phyloP scores from a whole-genome alignment of 2,888 invertebrate species.

The Gibbula magus region DNA sequence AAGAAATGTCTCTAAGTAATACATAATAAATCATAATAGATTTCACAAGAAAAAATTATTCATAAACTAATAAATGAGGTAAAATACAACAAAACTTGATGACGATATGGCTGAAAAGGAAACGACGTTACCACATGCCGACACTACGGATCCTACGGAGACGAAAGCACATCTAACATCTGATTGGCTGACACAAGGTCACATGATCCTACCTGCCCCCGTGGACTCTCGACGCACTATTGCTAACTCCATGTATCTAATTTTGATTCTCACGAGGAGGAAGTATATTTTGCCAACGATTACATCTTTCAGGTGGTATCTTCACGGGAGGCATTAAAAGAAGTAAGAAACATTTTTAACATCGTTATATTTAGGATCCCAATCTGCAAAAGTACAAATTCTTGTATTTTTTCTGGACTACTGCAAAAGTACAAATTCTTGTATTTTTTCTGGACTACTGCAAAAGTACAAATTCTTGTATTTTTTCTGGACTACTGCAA shows the following conservation, averaged over 20 bases:
- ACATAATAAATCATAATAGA: too few species aligned
- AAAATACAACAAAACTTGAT: neutral
- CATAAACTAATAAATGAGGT: neutral
- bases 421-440: too few species aligned
- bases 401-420: too few species aligned
- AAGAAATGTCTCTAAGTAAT: too few species aligned
- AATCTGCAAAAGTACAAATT: too few species aligned
- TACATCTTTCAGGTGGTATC: conserved; percentile 98
- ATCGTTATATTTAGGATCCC: too few species aligned
- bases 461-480: too few species aligned
- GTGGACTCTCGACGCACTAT: conserved; percentile 98
- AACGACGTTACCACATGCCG: neutral
- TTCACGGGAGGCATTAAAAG: conserved; percentile 68
- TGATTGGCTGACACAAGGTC: neutral
- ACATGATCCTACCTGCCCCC: conserved; percentile 81
- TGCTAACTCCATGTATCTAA: conserved; percentile 99
- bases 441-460: too few species aligned
- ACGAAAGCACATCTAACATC: neutral
- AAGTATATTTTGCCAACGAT: conserved; percentile 99
- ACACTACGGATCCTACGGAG: too few species aligned
- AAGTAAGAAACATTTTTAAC: neutral
- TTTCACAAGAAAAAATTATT: too few species aligned
- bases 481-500: too few species aligned
- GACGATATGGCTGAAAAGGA: neutral
- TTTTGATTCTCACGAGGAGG: conserved; percentile 97